A percentile compares a stretch with the other conserved stretches of the same genome.
Conservation (phyloP, 2,888 invertebrate genomes). For the Oscheius onirici region DNA sequence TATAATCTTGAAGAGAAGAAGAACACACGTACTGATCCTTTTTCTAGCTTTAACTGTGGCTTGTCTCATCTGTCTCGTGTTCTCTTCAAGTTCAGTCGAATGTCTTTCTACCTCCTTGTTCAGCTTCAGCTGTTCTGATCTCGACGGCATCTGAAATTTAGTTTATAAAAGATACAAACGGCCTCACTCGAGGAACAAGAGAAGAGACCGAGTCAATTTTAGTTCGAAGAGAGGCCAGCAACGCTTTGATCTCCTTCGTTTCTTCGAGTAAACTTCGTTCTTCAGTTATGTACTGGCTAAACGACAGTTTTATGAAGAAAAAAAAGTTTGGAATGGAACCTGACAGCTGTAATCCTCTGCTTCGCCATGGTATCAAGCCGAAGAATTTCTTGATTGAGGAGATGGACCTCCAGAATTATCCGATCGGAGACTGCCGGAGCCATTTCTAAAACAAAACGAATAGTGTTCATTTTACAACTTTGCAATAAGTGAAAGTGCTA, state of each 20-base stretch:
- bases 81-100: slow-evolving; percentile 29
- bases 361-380: slow-evolving; percentile 44
- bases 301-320: no score
- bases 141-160: slow-evolving; percentile 29
- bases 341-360: slow-evolving; percentile 33
- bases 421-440: slow-evolving; percentile 19
- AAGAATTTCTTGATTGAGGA: slow-evolving; percentile 43
- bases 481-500: background rate
- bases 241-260: slow-evolving; percentile 22
- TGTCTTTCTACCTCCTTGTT: slow-evolving; percentile 21
- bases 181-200: slow-evolving; percentile 16
- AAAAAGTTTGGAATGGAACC: background rate
- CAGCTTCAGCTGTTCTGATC: slow-evolving; percentile 28
- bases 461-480: background rate
- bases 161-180: no score
- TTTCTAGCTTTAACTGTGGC: slow-evolving; percentile 25
- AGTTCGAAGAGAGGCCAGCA: slow-evolving; percentile 5
- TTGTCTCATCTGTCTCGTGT: slow-evolving; percentile 18
- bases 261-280: slow-evolving; percentile 33
- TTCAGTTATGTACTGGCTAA: slow-evolving; percentile 14
- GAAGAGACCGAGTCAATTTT: slow-evolving; percentile 21
- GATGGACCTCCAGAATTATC: slow-evolving; percentile 27
- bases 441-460: slow-evolving; percentile 1
- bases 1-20: background rate
- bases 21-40: slow-evolving; percentile 10